Percentiles rank a stretch among this genome's conserved stretches.
These are phyloP conservation scores for Yponomeuta evonymella DNA, from an alignment of 2,888 invertebrate species.

Conservation along the genomic window DNA sequence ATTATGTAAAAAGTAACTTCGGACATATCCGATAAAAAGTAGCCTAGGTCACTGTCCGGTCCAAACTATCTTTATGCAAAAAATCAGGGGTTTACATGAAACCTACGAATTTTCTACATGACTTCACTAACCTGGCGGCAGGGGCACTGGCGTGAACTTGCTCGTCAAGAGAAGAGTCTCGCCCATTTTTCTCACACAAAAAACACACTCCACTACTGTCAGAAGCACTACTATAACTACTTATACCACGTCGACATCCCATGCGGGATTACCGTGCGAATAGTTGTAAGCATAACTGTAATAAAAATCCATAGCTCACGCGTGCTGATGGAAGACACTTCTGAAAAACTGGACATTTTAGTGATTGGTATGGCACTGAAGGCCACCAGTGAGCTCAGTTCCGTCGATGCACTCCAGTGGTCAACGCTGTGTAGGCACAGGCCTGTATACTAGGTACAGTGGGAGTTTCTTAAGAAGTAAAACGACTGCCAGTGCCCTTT, in stretches of 20 bases:
- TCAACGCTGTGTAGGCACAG: no score
- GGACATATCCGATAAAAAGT: no score
- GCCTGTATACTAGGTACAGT: no score
- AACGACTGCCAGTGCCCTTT: no score
- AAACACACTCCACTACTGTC: no score
- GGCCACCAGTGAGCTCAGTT: neutral
- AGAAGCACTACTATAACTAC: no score
- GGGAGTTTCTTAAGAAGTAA: no score
- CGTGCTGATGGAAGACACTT: neutral
- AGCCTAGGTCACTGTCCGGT: no score
- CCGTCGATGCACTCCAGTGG: neutral
- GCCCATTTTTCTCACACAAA: neutral
- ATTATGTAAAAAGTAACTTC: no score
- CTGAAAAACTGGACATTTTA: no score
- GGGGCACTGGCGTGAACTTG: neutral
- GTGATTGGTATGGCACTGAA: no score
- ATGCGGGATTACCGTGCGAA: neutral
- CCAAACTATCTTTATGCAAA: no score
- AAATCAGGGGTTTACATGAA: neutral
- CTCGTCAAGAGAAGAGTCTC: neutral
- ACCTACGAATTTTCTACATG: neutral
- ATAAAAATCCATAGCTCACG: neutral
- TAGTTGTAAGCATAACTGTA: neutral
- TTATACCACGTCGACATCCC: neutral
- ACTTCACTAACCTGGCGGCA: neutral